phyloP scores from a whole-genome alignment of 2,113 vertebrate genomes.

The Abramis brama region DNA sequence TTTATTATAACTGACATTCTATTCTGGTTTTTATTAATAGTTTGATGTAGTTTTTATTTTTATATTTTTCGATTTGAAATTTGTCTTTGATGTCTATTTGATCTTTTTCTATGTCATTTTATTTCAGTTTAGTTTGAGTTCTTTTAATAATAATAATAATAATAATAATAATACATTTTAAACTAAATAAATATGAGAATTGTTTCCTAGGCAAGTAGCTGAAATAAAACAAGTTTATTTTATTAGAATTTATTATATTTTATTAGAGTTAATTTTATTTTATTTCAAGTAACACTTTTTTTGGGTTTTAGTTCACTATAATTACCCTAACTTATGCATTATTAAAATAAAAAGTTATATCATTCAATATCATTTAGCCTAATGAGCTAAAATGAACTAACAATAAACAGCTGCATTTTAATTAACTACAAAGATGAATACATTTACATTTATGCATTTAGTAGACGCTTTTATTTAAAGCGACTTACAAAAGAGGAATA shows the following conservation, averaged over 20 bases:
- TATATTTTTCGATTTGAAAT: too few relatives aligned
- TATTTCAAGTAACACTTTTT: neutral
- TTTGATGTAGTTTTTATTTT: too few relatives aligned
- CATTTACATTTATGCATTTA: too few relatives aligned
- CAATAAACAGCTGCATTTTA: neutral
- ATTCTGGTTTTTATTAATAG: neutral
- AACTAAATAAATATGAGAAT: too few relatives aligned
- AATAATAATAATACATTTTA: too few relatives aligned
- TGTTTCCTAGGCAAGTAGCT: neutral
- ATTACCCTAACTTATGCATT: neutral
- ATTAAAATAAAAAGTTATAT: neutral
- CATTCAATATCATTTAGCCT: neutral
- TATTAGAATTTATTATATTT: neutral
- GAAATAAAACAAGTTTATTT: neutral
- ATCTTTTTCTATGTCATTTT: neutral
- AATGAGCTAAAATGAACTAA: neutral
- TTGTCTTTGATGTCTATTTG: neutral
- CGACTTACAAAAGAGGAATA: too few relatives aligned
- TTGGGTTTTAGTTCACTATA: neutral
- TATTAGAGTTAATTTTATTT: neutral
- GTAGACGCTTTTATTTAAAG: too few relatives aligned
- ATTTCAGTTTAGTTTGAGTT: too few relatives aligned
- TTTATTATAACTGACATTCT: neutral
- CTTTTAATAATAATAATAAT: too few relatives aligned
- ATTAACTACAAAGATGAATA: too few relatives aligned